Evolutionary conservation across 2,888 invertebrate genomes (phyloP).

Genomic region (Idaea biselata): DNA sequence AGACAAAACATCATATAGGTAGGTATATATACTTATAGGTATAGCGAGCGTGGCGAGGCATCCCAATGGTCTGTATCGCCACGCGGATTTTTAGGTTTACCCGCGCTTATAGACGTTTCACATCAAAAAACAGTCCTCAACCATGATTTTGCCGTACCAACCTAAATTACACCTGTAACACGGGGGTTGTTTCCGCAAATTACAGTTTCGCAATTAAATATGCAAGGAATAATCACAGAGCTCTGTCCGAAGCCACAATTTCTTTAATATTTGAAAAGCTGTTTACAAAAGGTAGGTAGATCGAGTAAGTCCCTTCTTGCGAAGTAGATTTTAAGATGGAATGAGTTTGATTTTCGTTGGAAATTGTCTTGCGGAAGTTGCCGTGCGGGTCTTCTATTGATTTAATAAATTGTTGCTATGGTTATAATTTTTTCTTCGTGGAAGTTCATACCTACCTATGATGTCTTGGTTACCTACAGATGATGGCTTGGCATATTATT

Average conservation of each 20-base stretch:
- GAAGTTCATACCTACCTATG: not conserved
- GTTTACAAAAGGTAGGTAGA: not conserved
- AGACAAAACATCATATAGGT: too few relatives aligned
- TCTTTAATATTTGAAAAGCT: constrained; percentile 13
- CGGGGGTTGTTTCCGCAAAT: not conserved
- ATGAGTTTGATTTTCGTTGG: not conserved
- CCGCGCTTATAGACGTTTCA: too few relatives aligned
- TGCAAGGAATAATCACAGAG: constrained; percentile 13
- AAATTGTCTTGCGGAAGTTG: not conserved
- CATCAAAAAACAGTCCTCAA: too few relatives aligned
- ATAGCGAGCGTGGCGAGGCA: too few relatives aligned
- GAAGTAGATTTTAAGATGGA: not conserved
- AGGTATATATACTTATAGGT: not conserved
- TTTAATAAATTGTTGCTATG: not conserved
- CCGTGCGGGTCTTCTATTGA: not conserved
- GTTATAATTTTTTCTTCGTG: not conserved
- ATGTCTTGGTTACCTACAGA: too few relatives aligned
- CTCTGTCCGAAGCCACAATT: constrained; percentile 1
- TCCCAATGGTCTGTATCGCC: too few relatives aligned
- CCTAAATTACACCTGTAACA: not conserved
- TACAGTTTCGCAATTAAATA: constrained; percentile 9
- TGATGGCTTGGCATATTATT: not conserved
- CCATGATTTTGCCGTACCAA: not conserved
- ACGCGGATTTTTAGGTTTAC: too few relatives aligned
- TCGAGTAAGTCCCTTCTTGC: not conserved